phyloP scores from a whole-genome alignment of 2,797 vertebrate species.

The Peromyscus nudipes region DNA sequence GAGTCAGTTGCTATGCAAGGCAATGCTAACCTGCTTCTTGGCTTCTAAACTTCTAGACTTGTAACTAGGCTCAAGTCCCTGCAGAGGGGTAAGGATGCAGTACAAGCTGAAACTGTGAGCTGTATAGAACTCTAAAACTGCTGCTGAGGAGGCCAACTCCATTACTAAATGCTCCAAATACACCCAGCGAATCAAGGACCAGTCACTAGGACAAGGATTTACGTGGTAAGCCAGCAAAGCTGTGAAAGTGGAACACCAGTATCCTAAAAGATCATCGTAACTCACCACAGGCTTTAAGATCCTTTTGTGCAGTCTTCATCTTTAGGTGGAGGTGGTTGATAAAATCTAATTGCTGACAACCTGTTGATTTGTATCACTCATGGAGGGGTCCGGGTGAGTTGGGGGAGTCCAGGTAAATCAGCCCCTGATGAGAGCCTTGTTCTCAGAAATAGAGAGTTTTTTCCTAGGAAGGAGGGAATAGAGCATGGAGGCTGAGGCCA shows the following conservation, averaged over 20 bases:
- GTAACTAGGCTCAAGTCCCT: not conserved
- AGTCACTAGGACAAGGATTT: not conserved
- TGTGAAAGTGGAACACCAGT: not conserved
- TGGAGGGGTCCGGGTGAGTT: not conserved
- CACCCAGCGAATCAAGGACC: not conserved
- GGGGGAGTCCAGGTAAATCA: not conserved
- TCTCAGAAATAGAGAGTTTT: not conserved
- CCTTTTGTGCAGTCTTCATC: not conserved
- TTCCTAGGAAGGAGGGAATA: not conserved
- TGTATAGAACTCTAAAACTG: not conserved
- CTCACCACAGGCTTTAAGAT: not conserved
- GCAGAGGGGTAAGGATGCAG: not conserved
- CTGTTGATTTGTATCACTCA: not conserved
- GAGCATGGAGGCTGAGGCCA: not conserved
- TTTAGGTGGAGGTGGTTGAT: not conserved
- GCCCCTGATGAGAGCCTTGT: not conserved
- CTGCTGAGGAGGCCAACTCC: not conserved
- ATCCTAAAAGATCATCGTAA: not conserved
- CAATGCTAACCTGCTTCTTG: not conserved
- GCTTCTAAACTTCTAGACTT: not conserved
- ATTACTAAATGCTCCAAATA: not conserved
- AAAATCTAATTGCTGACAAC: not conserved
- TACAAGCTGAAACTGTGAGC: not conserved
- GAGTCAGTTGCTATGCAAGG: not conserved
- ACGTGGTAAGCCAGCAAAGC: not conserved